phyloP scores from a whole-genome alignment of 2,797 vertebrate genomes.

The Mormyrops attenuatus region DNA sequence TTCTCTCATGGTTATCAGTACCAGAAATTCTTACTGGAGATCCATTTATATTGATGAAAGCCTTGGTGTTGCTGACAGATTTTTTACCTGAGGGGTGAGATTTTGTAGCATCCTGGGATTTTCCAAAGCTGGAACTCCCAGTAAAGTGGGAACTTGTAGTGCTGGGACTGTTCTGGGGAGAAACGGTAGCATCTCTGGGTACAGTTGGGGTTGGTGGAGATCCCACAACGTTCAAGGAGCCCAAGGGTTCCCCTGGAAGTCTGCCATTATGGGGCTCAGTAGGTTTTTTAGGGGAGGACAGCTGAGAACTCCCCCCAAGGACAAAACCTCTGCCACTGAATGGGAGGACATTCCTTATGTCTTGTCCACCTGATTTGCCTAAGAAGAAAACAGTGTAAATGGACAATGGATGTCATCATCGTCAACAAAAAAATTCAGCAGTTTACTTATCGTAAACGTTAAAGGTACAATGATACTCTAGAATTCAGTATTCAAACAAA shows the following conservation, averaged over 20 bases:
- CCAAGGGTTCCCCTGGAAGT: not conserved
- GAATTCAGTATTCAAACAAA: not conserved
- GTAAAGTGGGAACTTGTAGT: conserved; percentile 11
- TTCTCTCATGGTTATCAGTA: conserved; percentile 20
- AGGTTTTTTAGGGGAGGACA: conserved; percentile 32
- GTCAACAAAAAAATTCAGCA: not conserved
- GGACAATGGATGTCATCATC: not conserved
- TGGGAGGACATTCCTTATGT: conserved; percentile 62
- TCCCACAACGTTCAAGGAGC: not conserved
- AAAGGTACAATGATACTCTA: not conserved
- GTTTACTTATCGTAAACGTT: not conserved
- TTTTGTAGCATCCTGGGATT: not conserved
- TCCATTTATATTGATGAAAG: conserved; percentile 62
- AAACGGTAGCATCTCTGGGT: not conserved
- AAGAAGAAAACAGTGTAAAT: conserved; percentile 20
- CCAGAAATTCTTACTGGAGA: conserved; percentile 63
- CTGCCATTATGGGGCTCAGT: conserved; percentile 19
- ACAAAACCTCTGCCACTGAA: conserved; percentile 81
- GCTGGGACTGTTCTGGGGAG: not conserved
- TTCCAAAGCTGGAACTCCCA: conserved; percentile 22
- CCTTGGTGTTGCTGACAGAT: conserved; percentile 61
- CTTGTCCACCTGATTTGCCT: conserved; percentile 54
- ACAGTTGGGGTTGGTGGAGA: conserved; percentile 34
- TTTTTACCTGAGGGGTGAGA: conserved; percentile 40
- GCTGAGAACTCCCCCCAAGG: conserved; percentile 59